Evolutionary conservation across 37 sponge, comb jelly and placozoan genomes (phyloP), one percentile per base, ranked within the genome.

Genomic region (Crambe crambe): DNA sequence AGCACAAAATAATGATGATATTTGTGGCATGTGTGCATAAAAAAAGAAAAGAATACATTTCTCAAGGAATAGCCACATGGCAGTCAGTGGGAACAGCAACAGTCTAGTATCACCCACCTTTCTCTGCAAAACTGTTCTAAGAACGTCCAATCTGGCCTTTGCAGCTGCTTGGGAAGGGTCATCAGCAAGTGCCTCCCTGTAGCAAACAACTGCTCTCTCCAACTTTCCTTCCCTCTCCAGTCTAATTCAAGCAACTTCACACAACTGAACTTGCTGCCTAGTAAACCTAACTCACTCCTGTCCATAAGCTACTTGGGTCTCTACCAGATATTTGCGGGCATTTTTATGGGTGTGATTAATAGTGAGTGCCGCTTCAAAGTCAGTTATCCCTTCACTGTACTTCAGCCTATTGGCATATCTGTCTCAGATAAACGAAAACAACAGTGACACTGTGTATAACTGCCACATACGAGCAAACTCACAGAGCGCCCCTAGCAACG

Each of bases 401-500:
- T 72, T 35, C 1, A 59, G 59, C 23, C 41, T 64, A 41, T 89
- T 93, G 75, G 93, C 93, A 73, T 68, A 78, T 36, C 92, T 91
- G 74, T 37, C 9, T 37, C 26, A 74, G 58, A 58, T 8, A 68
- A 12, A 57, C 25, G 62, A 30, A 35, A 5, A 51, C 1, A 31
- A 36, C 12, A 47, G 51, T n/a, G n/a, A n/a, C n/a, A n/a, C n/a
- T n/a, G n/a, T n/a, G n/a, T 47, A 15, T 12, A 47, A 47, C 51
- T 47, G 51, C 51, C n/a, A n/a, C n/a, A n/a, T n/a, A n/a, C n/a
- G n/a, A n/a, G n/a, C n/a, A 15, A 22, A 72, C 86, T 78, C 35
- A 93, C 91, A 89, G 80, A 56, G 94, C 94, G 58, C 94, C 94
- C 42, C 90, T 77, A 6, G 94, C 94, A 34, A 93, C 94, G 2